Evolutionary conservation across 1,140 invertebrate genomes (phyloP).

Genomic region (Platyscapa corneri): DNA sequence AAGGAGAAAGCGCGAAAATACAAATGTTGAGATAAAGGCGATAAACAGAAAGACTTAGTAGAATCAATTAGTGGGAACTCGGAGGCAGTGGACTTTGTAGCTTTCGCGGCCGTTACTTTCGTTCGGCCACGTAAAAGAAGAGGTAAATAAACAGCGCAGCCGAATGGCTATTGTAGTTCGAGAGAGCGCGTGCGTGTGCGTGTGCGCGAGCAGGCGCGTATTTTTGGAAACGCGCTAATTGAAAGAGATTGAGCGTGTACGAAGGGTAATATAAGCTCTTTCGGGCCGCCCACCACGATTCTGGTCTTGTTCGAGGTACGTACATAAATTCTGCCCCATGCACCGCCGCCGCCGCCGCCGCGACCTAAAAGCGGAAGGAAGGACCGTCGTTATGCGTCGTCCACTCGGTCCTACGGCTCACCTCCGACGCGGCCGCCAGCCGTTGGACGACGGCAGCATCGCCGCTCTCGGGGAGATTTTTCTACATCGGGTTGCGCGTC

Average conservation of each 20-base stretch:
- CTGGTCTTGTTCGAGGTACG: neutral
- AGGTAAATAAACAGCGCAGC: slow-evolving; percentile 3
- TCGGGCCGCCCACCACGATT: slow-evolving; percentile 31
- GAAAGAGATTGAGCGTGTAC: slow-evolving; percentile 44
- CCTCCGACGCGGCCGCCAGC: too few species aligned
- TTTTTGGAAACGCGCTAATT: slow-evolving; percentile 53
- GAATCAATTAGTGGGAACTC: slow-evolving; percentile 26
- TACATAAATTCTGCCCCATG: neutral
- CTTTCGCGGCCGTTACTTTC: slow-evolving; percentile 27
- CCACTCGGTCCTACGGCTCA: too few species aligned
- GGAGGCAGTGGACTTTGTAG: neutral
- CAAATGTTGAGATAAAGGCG: neutral
- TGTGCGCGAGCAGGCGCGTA: slow-evolving; percentile 4
- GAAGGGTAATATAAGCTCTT: slow-evolving; percentile 39
- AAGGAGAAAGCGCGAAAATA: neutral
- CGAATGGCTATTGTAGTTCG: neutral
- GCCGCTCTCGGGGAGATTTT: too few species aligned
- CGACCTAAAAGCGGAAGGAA: neutral
- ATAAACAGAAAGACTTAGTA: neutral
- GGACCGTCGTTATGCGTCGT: too few species aligned
- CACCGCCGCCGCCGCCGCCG: neutral
- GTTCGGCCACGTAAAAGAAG: slow-evolving; percentile 19
- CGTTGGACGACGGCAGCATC: too few species aligned
- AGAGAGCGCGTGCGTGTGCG: neutral
- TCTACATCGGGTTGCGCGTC: too few species aligned